Base-by-base conservation (phyloP, 2,888 invertebrate genomes). In the Ctenicera cuprea region DNA sequence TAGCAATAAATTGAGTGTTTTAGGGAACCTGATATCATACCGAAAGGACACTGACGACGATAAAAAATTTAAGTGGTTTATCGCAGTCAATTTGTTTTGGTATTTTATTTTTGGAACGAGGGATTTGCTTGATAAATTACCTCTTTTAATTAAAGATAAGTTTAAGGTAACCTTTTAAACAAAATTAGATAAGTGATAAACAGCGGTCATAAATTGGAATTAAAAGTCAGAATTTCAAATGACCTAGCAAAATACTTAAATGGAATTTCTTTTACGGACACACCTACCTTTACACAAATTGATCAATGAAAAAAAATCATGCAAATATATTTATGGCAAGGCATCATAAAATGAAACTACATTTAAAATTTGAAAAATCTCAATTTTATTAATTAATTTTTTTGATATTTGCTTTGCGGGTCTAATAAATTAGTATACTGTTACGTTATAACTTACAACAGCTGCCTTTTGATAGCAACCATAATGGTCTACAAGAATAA, bases 1-100 rank as follows among this genome's bases (percentile, higher is more conserved):
- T 83, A 83, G 83, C 82, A 75, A 83, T 83, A 83, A 83, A 82
- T 83, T 82, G 81, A 81, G 78, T 80, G 82, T 82, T 82, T 81
- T 81, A 81, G 78, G 78, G 77, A 78, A 80, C 81, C 78, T 57
- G 80, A 81, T 80, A 80, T 75, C 50, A 50, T 48, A 38, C 67
- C 67, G 62, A 71, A 73, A 71, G 64, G 71, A 62, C 69, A 61
- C 65, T 74, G 74, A 71, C 73, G 76, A 78, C 77, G 73, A 73
- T 78, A 70, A 73, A 67, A 74, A 69, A 73, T 43, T 75, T 79
- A 81, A 80, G 80, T 79, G 81, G 73, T 79, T 82, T 82, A 82
- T 82, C 81, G 78, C 76, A 76, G 79, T 75, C 80, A 78, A 81
- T 82, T 82, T 81, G 81, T 81, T 78, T 80, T 69, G 9, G 76